These are phyloP conservation scores for Dryas iulia DNA, from an alignment of 1,140 invertebrate genomes.

Conservation along the genomic window DNA sequence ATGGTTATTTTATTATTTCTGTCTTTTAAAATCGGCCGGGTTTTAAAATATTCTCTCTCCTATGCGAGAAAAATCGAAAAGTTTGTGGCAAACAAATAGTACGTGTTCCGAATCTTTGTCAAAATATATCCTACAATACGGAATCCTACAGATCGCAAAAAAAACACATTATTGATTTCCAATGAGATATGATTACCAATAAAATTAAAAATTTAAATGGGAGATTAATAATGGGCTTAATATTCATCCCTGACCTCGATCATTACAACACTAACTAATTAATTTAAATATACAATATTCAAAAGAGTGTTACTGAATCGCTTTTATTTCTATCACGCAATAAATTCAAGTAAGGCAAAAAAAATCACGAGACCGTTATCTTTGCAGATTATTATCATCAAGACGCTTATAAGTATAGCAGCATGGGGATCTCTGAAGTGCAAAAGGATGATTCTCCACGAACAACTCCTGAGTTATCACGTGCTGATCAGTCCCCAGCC, in stretches of 20 bases:
- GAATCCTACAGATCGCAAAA: not conserved
- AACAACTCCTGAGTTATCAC: slow-evolving; percentile 71
- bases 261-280: not conserved
- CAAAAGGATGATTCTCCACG: slow-evolving; percentile 81
- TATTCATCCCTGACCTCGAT: not conserved
- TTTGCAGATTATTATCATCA: slow-evolving; percentile 61
- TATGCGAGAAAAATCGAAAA: too few species aligned
- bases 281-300: not conserved
- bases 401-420: slow-evolving; percentile 72
- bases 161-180: not conserved
- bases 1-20: too few species aligned
- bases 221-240: not conserved
- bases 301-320: not conserved
- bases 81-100: too few species aligned
- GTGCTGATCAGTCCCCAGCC: slow-evolving; percentile 60
- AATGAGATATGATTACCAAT: not conserved
- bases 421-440: slow-evolving; percentile 82
- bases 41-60: too few species aligned
- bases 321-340: not conserved
- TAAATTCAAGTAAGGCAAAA: not conserved
- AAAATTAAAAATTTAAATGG: not conserved
- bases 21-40: too few species aligned
- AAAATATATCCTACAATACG: too few species aligned
- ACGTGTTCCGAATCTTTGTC: too few species aligned
- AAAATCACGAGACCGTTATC: not conserved